Evolutionary conservation across 2,888 invertebrate genomes (phyloP).

Genomic region (Brenthis daphne): DNA sequence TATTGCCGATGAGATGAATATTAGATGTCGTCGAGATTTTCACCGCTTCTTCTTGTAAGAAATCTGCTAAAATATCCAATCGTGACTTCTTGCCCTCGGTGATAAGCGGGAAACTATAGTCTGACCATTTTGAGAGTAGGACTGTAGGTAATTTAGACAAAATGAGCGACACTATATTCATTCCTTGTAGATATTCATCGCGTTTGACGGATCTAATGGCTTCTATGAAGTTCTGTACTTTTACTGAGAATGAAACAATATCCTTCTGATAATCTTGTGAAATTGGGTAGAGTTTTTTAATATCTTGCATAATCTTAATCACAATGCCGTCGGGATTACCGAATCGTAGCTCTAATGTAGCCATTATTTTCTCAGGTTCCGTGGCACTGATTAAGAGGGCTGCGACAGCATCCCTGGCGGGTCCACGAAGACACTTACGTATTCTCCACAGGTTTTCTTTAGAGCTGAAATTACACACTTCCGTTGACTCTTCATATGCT

Average conservation of each 20-base stretch:
- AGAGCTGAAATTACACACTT: constrained; percentile 39
- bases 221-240: constrained; percentile 40
- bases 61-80: constrained; percentile 40
- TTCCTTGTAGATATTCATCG: constrained; percentile 33
- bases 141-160: constrained; percentile 40
- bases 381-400: not conserved
- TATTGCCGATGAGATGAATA: no score
- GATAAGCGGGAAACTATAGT: constrained; percentile 42
- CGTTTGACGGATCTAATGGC: constrained; percentile 35
- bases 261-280: constrained; percentile 38
- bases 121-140: constrained; percentile 42
- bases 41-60: constrained; percentile 39
- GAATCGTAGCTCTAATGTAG: constrained; percentile 38
- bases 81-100: constrained; percentile 27
- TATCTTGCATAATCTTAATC: constrained; percentile 34
- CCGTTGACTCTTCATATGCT: constrained; percentile 41
- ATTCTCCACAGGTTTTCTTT: constrained; percentile 43
- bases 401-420: constrained; percentile 41
- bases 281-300: constrained; percentile 37
- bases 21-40: constrained; percentile 22
- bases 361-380: not conserved
- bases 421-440: constrained; percentile 42
- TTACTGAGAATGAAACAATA: constrained; percentile 40
- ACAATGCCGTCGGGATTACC: constrained; percentile 43
- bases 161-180: constrained; percentile 29